phyloP scores from a whole-genome alignment of 2,888 invertebrate species.

The Scrobipalpa atriplicella region DNA sequence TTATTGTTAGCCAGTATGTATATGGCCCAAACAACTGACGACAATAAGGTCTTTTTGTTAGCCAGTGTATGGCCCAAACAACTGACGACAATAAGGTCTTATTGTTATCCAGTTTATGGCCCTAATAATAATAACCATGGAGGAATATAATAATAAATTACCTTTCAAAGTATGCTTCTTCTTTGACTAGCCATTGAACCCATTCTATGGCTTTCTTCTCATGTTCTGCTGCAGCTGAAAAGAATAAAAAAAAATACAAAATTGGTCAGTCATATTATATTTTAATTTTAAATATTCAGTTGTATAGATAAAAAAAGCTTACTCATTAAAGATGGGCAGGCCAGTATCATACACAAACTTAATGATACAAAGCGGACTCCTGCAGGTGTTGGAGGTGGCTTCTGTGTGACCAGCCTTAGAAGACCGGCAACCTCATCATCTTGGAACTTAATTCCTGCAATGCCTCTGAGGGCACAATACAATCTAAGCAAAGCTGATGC shows the following conservation, averaged over 20 bases:
- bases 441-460: slow-evolving; percentile 95
- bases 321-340: slow-evolving; percentile 93
- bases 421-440: slow-evolving; percentile 95
- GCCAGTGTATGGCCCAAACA: too few species aligned
- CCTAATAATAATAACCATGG: too few species aligned
- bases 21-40: too few species aligned
- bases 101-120: too few species aligned
- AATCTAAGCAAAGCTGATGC: slow-evolving; percentile 95
- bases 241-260: slow-evolving; percentile 22
- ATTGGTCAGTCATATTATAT: neutral
- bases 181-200: slow-evolving; percentile 96
- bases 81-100: too few species aligned
- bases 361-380: slow-evolving; percentile 96
- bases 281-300: neutral
- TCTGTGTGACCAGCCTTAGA: slow-evolving; percentile 92
- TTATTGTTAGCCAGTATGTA: too few species aligned
- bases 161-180: slow-evolving; percentile 94
- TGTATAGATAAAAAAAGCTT: slow-evolving; percentile 45
- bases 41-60: too few species aligned
- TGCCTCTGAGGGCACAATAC: slow-evolving; percentile 96
- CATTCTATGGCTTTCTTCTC: slow-evolving; percentile 95
- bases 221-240: slow-evolving; percentile 85
- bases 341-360: slow-evolving; percentile 96
- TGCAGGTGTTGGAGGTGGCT: slow-evolving; percentile 94
- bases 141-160: too few species aligned